These are phyloP conservation scores for Cryptus viduatorius DNA, from an alignment of 2,888 invertebrate species.

Conservation along the genomic window DNA sequence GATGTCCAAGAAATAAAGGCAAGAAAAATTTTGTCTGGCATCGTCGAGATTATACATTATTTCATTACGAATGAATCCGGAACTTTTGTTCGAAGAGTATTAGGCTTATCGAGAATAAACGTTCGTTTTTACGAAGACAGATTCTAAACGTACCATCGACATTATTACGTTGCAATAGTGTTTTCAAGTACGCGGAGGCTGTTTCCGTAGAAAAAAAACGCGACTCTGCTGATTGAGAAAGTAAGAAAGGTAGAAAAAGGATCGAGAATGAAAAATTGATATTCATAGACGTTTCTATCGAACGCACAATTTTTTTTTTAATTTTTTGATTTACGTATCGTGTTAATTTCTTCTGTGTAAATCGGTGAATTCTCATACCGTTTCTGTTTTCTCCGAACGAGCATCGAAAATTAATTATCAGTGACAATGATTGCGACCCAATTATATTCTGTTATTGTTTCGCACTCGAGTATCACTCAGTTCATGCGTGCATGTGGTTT, in stretches of 20 bases:
- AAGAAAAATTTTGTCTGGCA: conserved; percentile 57
- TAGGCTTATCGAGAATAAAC: conserved; percentile 46
- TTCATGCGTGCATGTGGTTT: conserved; percentile 14
- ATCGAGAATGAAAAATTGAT: conserved; percentile 55
- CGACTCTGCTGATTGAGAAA: conserved; percentile 37
- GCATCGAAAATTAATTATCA: conserved; percentile 67
- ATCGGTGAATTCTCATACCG: conserved; percentile 36
- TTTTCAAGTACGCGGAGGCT: neutral
- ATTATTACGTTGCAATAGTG: neutral
- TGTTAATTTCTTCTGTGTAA: conserved; percentile 33
- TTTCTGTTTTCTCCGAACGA: conserved; percentile 63
- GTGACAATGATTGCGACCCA: conserved; percentile 13
- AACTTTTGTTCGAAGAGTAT: conserved; percentile 36
- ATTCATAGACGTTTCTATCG: conserved; percentile 57
- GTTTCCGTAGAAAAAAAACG: conserved; percentile 9
- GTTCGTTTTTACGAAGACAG: neutral
- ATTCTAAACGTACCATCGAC: neutral
- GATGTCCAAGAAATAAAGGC: conserved; percentile 66
- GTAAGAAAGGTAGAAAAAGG: conserved; percentile 41
- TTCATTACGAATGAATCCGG: conserved; percentile 19
- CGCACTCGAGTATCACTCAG: conserved; percentile 47
- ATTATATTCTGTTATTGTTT: conserved; percentile 38
- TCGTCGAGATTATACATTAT: conserved; percentile 33
- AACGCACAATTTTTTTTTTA: conserved; percentile 33
- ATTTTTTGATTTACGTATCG: neutral